Conservation (phyloP, 2,113 vertebrate genomes). For the Cyphomyrus discorhynchus region DNA sequence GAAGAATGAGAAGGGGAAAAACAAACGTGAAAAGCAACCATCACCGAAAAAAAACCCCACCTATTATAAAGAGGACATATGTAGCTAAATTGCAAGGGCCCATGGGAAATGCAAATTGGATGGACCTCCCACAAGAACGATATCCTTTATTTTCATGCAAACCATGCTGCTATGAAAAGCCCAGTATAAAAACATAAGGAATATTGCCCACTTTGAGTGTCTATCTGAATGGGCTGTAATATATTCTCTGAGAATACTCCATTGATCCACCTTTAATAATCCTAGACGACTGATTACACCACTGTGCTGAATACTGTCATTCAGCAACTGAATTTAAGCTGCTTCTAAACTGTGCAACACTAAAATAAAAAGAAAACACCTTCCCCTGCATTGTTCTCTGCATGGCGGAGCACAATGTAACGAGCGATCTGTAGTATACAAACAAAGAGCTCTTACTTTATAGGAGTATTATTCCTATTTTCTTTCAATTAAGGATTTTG, state of each 20-base stretch:
- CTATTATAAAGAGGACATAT: constrained; percentile 62
- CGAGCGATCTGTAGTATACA: background rate
- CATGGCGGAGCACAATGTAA: background rate
- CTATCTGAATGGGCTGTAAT: constrained; percentile 43
- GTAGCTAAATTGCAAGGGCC: constrained; percentile 64
- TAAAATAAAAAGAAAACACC: constrained; percentile 10
- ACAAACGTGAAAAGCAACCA: constrained; percentile 44
- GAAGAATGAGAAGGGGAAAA: constrained; percentile 49
- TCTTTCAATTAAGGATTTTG: constrained; percentile 2
- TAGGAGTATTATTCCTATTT: background rate
- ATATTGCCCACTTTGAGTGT: constrained; percentile 23
- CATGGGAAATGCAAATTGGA: constrained; percentile 59
- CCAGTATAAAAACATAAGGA: constrained; percentile 24
- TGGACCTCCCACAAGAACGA: constrained; percentile 54
- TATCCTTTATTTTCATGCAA: constrained; percentile 58
- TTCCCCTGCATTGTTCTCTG: background rate
- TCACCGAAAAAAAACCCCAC: constrained; percentile 33
- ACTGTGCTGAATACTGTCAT: constrained; percentile 37
- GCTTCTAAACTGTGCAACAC: constrained; percentile 28
- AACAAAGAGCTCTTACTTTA: background rate
- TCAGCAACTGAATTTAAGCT: constrained; percentile 34
- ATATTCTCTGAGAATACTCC: constrained; percentile 38
- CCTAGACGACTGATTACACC: constrained; percentile 44
- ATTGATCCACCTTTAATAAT: constrained; percentile 40
- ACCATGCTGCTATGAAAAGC: constrained; percentile 46